These are phyloP conservation scores for Lepidochitona cinerea DNA, from an alignment of 2,888 invertebrate species.

Conservation along the genomic window DNA sequence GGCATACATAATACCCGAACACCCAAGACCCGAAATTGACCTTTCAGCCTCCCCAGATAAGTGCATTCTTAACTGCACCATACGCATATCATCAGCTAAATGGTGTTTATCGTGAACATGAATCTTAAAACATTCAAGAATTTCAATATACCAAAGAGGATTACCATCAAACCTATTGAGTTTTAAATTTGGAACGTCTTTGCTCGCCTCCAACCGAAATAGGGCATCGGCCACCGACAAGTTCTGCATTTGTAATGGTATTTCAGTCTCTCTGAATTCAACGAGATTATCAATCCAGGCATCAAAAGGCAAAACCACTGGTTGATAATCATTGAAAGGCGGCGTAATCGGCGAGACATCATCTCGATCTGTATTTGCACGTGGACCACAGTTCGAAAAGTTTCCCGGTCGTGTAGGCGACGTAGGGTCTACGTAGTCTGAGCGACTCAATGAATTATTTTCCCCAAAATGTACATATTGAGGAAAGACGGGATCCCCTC, in stretches of 20 bases:
- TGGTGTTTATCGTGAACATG: constrained; percentile 13
- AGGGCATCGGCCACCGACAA: background rate
- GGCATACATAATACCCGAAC: constrained; percentile 10
- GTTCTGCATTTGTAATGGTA: background rate
- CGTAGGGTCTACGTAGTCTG: too few relatives aligned
- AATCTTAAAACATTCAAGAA: constrained; percentile 12
- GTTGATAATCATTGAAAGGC: too few relatives aligned
- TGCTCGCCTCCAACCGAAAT: background rate
- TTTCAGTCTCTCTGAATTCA: background rate
- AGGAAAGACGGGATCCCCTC: too few relatives aligned
- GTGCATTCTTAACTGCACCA: constrained; percentile 10
- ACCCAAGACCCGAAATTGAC: constrained; percentile 1
- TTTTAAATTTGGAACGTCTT: background rate
- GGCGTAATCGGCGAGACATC: too few relatives aligned
- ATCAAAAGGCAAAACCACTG: too few relatives aligned
- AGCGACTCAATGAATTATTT: too few relatives aligned
- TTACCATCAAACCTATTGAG: constrained; percentile 6
- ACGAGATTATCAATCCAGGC: background rate
- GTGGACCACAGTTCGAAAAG: too few relatives aligned
- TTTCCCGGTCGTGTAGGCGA: too few relatives aligned
- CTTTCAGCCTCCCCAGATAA: constrained; percentile 1
- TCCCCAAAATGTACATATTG: too few relatives aligned
- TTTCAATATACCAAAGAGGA: constrained; percentile 10
- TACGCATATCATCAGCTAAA: constrained; percentile 14
- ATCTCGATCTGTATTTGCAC: too few relatives aligned